Conservation (phyloP, 2,113 vertebrate species). For the Rhea americana region DNA sequence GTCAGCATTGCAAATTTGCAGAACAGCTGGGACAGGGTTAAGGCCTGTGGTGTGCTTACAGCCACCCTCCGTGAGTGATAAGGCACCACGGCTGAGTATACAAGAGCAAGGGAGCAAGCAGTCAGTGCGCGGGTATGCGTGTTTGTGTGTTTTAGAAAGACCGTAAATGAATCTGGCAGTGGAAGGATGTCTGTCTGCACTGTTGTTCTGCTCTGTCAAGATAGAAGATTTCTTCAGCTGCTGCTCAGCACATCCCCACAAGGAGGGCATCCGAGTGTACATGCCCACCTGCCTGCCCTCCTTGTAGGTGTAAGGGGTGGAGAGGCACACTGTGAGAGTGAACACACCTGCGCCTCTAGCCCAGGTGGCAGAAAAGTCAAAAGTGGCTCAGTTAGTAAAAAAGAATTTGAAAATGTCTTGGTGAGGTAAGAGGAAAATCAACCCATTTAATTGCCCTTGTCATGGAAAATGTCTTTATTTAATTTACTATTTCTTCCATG, state of each 20-base stretch:
- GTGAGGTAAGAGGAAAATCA: not conserved
- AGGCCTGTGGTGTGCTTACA: not conserved
- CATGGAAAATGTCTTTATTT: constrained; percentile 40
- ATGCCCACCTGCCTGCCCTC: fast-evolving
- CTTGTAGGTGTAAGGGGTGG: not conserved
- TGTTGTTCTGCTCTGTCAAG: not conserved
- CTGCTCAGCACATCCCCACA: not conserved
- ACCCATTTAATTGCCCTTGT: constrained; percentile 48
- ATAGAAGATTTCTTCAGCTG: not conserved
- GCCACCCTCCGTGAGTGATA: not conserved
- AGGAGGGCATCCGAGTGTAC: not conserved
- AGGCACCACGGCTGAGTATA: not conserved
- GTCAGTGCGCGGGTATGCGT: fast-evolving
- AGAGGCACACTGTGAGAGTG: not conserved
- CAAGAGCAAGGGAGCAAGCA: not conserved
- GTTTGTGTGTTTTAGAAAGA: constrained; percentile 10
- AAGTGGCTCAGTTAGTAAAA: not conserved
- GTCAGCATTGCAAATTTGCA: not conserved
- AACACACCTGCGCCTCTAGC: not conserved
- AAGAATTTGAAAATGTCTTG: constrained; percentile 23
- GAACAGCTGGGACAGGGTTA: constrained; percentile 15
- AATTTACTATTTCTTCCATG: constrained; percentile 24
- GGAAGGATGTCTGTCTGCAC: not conserved
- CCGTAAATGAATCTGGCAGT: not conserved
- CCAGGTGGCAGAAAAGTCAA: not conserved